Base-by-base conservation (phyloP, 2,797 vertebrate genomes). In the Dicrostonyx torquatus region DNA sequence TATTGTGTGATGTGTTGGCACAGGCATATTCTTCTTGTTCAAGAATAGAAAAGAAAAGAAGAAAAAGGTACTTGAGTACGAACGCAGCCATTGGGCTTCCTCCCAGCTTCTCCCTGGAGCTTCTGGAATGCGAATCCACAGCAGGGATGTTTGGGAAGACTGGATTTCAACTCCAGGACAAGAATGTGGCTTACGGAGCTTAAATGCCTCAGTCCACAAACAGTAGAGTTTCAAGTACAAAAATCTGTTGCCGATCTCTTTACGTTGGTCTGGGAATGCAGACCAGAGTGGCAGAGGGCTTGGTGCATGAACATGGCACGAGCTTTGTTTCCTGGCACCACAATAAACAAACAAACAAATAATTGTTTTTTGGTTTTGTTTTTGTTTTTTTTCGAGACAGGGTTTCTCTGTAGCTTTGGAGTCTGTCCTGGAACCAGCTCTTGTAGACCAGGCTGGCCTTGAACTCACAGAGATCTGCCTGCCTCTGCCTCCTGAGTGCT, bases 1-100 rank as follows among this genome's bases (percentile, higher is more conserved):
- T 95, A 96, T 82, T 95, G 58, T 94, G 77, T 87, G 68, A 66
- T 93, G 72, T 89, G 84, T 82, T 96, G 95, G 95, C 95, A 96
- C 34, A 85, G 89, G 80, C 15, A 31, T 60, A 70, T 48, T 95
- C 48, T 95, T 91, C 89, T 94, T 95, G 76, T 95, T 93, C 20
- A 72, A 62, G 73, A 94, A 86, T 92, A 90, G 26, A 18, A 58
- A 26, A n/a, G 34, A 31, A 70, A 90, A 40, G 13, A 50, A 70
- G 86, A 87, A 82, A 73, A 26, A 94, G 66, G 89, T 93, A 88
- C 83, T 94, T 91, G 92, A 93, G 87, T 93, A 89, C 55, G 95
- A 87, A 96, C 87, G 58, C 37, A 91, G 93, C 76, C 45, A 37
- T 73, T 88, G 72, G 94, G 76, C 94, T 94, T 93, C 76, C n/a